Evolutionary conservation across 2,888 invertebrate genomes (phyloP).

Genomic region (Hirtodrosophila alboralis): DNA sequence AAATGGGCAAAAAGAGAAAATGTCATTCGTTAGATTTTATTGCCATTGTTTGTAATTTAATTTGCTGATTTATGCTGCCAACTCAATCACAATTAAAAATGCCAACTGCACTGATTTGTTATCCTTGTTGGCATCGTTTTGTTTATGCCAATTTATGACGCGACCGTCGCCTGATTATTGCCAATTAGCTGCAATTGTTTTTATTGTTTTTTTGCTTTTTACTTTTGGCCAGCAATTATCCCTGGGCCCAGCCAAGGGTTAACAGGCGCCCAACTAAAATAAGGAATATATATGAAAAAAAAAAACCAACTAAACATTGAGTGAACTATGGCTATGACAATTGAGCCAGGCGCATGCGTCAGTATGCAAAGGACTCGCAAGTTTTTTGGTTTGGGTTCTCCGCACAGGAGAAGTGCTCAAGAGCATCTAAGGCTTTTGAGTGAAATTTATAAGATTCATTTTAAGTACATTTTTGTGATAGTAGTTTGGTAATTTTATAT

Average conservation of each 20-base stretch:
- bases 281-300: slow-evolving; percentile 3
- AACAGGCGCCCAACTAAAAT: slow-evolving; percentile 21
- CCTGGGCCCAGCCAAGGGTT: slow-evolving; percentile 34
- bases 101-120: slow-evolving; percentile 67
- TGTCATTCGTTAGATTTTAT: slow-evolving; percentile 69
- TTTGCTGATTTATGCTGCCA: slow-evolving; percentile 74
- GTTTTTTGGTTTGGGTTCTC: slow-evolving; percentile 5
- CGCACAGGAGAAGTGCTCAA: slow-evolving; percentile 31
- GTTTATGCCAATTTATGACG: slow-evolving; percentile 68
- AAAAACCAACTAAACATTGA: slow-evolving; percentile 61
- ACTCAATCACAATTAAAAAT: slow-evolving; percentile 74
- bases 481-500: slow-evolving; percentile 9
- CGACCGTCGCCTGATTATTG: slow-evolving; percentile 62
- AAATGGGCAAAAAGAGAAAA: slow-evolving; percentile 26
- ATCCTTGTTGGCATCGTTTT: slow-evolving; percentile 55
- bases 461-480: neutral
- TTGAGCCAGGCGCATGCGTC: slow-evolving; percentile 50
- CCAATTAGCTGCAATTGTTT: slow-evolving; percentile 72
- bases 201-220: slow-evolving; percentile 12
- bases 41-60: slow-evolving; percentile 72
- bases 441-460: slow-evolving; percentile 4
- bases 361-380: slow-evolving; percentile 23
- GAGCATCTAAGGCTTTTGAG: slow-evolving; percentile 35
- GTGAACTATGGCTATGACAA: slow-evolving; percentile 30
- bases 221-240: slow-evolving; percentile 13